Evolutionary conservation across 2,797 vertebrate species (phyloP).

Genomic region (Dendrocincla tyrannina): DNA sequence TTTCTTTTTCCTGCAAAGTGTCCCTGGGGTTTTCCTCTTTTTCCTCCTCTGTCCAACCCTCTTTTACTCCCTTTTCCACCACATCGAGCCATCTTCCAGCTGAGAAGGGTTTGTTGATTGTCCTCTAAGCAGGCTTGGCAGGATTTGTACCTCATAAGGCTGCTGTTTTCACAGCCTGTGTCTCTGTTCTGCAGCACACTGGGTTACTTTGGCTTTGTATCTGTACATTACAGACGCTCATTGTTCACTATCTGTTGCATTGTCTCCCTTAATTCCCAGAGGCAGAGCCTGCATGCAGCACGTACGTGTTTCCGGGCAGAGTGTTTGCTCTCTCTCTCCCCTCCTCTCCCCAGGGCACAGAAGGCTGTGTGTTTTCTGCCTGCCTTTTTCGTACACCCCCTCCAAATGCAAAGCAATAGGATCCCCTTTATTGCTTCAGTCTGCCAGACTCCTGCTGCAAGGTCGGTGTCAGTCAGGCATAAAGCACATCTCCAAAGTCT

Average conservation of each 20-base stretch:
- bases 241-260: slow-evolving; percentile 35
- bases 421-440: neutral
- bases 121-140: slow-evolving; percentile 33
- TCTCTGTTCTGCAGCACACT: neutral
- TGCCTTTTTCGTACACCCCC: neutral
- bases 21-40: neutral
- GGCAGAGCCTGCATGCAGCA: neutral
- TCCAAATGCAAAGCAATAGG: neutral
- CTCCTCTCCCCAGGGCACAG: neutral
- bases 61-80: neutral
- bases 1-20: neutral
- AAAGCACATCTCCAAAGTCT: neutral
- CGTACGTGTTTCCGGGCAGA: neutral
- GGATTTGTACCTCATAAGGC: neutral
- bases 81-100: neutral
- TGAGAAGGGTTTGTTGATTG: neutral
- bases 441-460: neutral
- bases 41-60: neutral
- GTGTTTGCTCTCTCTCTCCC: neutral
- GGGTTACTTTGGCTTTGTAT: slow-evolving; percentile 10
- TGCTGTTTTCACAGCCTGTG: slow-evolving; percentile 26
- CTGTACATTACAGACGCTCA: neutral
- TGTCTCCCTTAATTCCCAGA: slow-evolving; percentile 31
- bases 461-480: neutral
- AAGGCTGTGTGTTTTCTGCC: neutral